Evolutionary conservation across 2,888 invertebrate genomes (phyloP), one percentile per base, ranked within the genome.

Genomic region (Heliconius charithonia): DNA sequence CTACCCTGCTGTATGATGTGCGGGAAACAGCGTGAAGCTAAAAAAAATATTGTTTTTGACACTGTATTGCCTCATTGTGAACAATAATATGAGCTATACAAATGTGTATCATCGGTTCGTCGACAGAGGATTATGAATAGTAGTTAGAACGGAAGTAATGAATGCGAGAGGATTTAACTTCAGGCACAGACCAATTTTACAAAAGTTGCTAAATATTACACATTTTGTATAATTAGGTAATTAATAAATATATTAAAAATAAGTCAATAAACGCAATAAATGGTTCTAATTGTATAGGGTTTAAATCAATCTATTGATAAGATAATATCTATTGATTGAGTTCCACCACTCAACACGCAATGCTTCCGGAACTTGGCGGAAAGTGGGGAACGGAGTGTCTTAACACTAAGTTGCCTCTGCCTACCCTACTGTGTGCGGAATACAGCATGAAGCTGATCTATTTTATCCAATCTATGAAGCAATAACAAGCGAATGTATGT

Each of bases 121-220:
- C 73, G 79, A 81, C 81, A 81, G 83, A 82, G 80, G 83, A 90
- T 91, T 91, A 92, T 88, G 89, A 91, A 89, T 91, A 91, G 89
- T 88, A 88, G 85, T 88, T 88, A 86, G 86, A 86, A 78, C 81
- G 85, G 81, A 85, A 83, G 86, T 91, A 92, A 92, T 91, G 89
- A 92, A 90, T 89, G 88, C 87, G 87, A 87, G 85, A 80, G 83
- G 90, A 91, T 92, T 91, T 90, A 83, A 81, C 77, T 81, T 83
- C 84, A 83, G 84, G 85, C 85, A 84, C 81, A 82, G 85, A 84
- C 86, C 88, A 89, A 89, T 91, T 89, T 87, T 85, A 89, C 87
- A 89, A 90, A 91, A 90, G 89, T 90, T 88, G 83, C 70, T 83
- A 87, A 89, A 89, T 89, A 88, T 84, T 69, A 69, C 41, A 25